Conservation (phyloP, 2,797 vertebrate genomes). For the Anisognathus igniventris region DNA sequence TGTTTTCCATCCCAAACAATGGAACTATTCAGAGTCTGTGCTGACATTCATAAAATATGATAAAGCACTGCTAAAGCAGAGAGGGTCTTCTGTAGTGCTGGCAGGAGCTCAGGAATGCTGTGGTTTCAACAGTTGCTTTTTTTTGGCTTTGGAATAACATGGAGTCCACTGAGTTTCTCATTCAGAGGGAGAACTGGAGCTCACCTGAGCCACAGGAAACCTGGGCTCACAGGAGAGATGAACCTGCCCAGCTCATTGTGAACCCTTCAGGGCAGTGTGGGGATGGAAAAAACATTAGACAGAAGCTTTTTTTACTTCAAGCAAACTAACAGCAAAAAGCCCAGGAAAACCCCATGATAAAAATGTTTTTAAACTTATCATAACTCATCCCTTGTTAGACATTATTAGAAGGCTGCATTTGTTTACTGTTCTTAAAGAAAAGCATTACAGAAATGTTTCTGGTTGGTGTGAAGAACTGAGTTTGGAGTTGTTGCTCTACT, state of each 20-base stretch:
- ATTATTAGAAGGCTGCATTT: neutral
- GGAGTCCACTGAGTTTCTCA: neutral
- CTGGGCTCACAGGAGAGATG: neutral
- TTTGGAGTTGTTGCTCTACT: neutral
- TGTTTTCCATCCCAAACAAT: slow-evolving; percentile 33
- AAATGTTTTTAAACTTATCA: neutral
- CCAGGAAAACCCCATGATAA: neutral
- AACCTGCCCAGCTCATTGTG: neutral
- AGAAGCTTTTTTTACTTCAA: neutral
- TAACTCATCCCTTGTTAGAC: neutral
- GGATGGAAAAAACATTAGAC: neutral
- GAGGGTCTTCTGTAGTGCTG: slow-evolving; percentile 16
- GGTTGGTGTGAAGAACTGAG: neutral
- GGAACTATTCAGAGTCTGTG: slow-evolving; percentile 25
- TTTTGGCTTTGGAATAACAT: slow-evolving; percentile 2
- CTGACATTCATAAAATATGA: slow-evolving; percentile 49
- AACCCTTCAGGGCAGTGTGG: neutral
- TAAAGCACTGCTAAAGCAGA: slow-evolving; percentile 14
- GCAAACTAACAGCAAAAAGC: neutral
- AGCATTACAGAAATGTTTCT: neutral
- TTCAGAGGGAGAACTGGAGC: neutral
- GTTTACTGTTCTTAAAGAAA: neutral
- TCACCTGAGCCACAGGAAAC: neutral
- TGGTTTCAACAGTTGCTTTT: slow-evolving; percentile 54
- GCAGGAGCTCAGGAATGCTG: slow-evolving; percentile 42